phyloP scores from a whole-genome alignment of 2,888 invertebrate genomes.

The Tenthredo livida region DNA sequence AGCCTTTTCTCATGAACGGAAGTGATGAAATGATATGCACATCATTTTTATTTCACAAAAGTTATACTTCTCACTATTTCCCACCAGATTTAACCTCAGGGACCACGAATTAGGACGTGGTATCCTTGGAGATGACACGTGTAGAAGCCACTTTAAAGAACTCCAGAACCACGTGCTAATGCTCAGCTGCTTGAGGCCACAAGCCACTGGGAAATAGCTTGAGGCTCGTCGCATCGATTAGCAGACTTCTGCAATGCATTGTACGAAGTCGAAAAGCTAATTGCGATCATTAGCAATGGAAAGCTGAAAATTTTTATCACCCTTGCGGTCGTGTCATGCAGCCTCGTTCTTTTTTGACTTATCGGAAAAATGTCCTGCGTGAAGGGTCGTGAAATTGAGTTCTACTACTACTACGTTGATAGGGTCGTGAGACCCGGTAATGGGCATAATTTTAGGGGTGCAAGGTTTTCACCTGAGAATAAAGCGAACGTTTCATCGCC shows the following conservation, averaged over 20 bases:
- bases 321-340: not conserved
- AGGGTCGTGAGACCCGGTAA: not conserved
- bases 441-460: not conserved
- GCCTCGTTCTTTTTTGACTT: not conserved
- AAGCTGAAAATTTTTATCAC: not conserved
- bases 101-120: not conserved
- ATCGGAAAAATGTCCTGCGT: not conserved
- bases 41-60: not conserved
- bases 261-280: not conserved
- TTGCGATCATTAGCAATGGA: not conserved
- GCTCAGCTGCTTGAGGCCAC: not conserved
- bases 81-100: too few species aligned
- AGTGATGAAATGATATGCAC: not conserved
- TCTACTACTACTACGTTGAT: not conserved
- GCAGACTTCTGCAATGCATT: not conserved
- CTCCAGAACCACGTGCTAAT: not conserved
- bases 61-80: not conserved
- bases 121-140: slow-evolving; percentile 37
- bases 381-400: not conserved
- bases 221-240: not conserved
- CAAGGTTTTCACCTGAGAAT: not conserved
- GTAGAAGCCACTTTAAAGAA: not conserved
- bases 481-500: not conserved
- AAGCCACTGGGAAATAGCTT: too few species aligned
- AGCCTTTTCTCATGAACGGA: not conserved